phyloP scores from a whole-genome alignment of 2,888 invertebrate genomes.

The Emmelina monodactyla region DNA sequence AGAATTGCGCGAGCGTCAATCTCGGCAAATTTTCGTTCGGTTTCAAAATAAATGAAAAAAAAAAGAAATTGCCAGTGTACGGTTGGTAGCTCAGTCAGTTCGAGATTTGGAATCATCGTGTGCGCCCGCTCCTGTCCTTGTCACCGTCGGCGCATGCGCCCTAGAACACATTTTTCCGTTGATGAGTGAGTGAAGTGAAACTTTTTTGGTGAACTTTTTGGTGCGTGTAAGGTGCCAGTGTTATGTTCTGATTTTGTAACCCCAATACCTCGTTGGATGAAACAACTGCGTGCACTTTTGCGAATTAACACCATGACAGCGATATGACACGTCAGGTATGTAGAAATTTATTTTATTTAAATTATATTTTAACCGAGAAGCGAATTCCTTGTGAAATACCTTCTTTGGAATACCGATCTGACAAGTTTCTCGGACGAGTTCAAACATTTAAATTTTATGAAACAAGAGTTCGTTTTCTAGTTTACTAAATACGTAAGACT shows the following conservation, averaged over 20 bases:
- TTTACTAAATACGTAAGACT: too few relatives aligned
- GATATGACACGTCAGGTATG: background rate
- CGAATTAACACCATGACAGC: too few relatives aligned
- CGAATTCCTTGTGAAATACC: background rate
- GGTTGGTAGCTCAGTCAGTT: constrained; percentile 1
- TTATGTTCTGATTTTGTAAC: background rate
- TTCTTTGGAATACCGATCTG: background rate
- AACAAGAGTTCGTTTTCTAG: too few relatives aligned
- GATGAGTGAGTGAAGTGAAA: background rate
- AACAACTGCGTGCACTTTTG: too few relatives aligned
- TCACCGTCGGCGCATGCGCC: background rate
- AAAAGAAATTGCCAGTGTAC: background rate
- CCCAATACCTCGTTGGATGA: background rate
- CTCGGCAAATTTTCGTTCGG: constrained; percentile 1
- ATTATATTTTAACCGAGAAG: background rate
- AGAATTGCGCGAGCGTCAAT: background rate
- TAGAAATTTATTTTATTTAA: background rate
- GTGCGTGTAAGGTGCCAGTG: background rate
- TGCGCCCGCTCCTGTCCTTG: constrained; percentile 1
- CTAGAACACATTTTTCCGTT: background rate
- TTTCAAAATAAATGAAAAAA: constrained; percentile 1
- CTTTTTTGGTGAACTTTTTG: background rate
- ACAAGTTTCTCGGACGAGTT: constrained; percentile 1
- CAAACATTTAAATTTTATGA: constrained; percentile 1
- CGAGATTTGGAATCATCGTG: background rate